Evolutionary conservation across 2,888 invertebrate genomes (phyloP).

Genomic region (Drosophila mettleri): DNA sequence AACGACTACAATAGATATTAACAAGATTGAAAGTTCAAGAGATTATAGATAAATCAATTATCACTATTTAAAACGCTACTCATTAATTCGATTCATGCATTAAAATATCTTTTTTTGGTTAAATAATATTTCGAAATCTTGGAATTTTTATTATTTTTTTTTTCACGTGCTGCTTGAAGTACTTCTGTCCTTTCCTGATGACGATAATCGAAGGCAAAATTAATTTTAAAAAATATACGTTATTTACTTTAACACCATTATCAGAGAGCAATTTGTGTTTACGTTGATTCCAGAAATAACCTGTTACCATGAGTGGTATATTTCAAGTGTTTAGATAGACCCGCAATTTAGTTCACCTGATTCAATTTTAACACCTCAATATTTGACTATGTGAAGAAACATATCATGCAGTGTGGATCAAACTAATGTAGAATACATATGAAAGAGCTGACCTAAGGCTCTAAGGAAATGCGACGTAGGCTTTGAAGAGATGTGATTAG

Average conservation of each 20-base stretch:
- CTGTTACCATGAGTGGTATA: constrained; percentile 31
- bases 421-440: background rate
- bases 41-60: too few relatives aligned
- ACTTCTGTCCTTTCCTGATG: background rate
- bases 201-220: constrained; percentile 23
- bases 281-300: constrained; percentile 42
- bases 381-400: constrained; percentile 3
- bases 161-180: too few relatives aligned
- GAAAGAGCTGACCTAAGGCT: background rate
- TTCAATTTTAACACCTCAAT: constrained; percentile 42
- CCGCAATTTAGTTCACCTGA: constrained; percentile 7
- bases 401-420: background rate
- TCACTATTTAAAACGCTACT: too few relatives aligned
- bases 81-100: too few relatives aligned
- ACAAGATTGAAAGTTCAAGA: too few relatives aligned
- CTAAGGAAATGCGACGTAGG: background rate
- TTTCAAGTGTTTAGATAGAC: constrained; percentile 1
- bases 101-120: too few relatives aligned
- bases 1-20: too few relatives aligned
- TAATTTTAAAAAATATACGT: constrained; percentile 7
- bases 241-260: constrained; percentile 44
- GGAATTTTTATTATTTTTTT: too few relatives aligned
- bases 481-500: background rate
- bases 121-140: too few relatives aligned
- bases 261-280: constrained; percentile 19